These are phyloP conservation scores for Hypena proboscidalis DNA, from an alignment of 2,888 invertebrate species.

Conservation along the genomic window DNA sequence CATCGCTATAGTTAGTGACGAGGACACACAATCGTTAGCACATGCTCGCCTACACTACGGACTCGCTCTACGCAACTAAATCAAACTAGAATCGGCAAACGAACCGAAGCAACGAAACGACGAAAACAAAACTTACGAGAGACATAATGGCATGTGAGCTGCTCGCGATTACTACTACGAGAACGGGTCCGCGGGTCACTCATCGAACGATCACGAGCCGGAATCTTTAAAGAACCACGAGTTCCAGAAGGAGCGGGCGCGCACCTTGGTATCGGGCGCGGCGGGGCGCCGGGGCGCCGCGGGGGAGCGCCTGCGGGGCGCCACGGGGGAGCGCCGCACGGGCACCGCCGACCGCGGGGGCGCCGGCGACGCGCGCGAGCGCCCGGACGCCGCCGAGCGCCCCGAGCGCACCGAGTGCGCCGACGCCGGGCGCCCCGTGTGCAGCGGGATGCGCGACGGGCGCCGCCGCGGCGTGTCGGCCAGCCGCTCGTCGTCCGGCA, in stretches of 20 bases:
- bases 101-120: constrained; percentile 46
- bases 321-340: constrained; percentile 53
- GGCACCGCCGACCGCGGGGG: constrained; percentile 52
- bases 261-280: constrained; percentile 88
- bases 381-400: constrained; percentile 50
- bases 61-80: constrained; percentile 47
- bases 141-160: constrained; percentile 80
- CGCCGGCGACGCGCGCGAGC: constrained; percentile 52
- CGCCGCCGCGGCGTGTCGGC: constrained; percentile 85
- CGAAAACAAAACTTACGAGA: constrained; percentile 76
- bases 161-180: constrained; percentile 28
- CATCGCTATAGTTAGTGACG: constrained; percentile 47
- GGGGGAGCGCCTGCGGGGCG: constrained; percentile 76
- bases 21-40: constrained; percentile 50
- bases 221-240: constrained; percentile 83
- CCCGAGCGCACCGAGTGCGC: constrained; percentile 51
- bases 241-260: constrained; percentile 89
- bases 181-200: constrained; percentile 42
- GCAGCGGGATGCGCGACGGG: constrained; percentile 73
- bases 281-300: constrained; percentile 66
- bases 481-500: constrained; percentile 88
- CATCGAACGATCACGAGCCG: constrained; percentile 46
- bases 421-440: constrained; percentile 46
- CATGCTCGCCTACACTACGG: constrained; percentile 53
- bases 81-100: constrained; percentile 38